Percentiles rank a stretch among this genome's conserved stretches.
These are phyloP conservation scores for Sarcophaga peregrina DNA, from an alignment of 1,140 invertebrate species.

Conservation along the genomic window DNA sequence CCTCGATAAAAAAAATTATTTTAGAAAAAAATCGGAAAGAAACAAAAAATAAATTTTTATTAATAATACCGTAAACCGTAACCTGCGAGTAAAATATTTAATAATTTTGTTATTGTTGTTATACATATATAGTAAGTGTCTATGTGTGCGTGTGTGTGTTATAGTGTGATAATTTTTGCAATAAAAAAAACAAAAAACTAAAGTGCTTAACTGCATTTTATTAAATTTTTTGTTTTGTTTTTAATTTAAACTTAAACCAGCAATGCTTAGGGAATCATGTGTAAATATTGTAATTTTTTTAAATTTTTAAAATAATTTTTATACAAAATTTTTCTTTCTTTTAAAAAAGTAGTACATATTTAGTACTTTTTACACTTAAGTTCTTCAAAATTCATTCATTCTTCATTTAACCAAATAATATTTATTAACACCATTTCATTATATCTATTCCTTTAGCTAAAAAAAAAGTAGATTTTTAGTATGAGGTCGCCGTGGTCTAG, in stretches of 20 bases:
- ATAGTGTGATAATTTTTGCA: background rate
- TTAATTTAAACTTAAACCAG: background rate
- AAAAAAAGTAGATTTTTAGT: too few relatives aligned
- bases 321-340: too few relatives aligned
- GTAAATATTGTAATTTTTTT: too few relatives aligned
- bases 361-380: too few relatives aligned
- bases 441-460: too few relatives aligned
- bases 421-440: too few relatives aligned
- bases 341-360: too few relatives aligned
- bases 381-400: too few relatives aligned
- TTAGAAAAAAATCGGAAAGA: background rate
- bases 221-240: background rate
- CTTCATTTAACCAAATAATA: too few relatives aligned
- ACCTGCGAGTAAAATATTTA: background rate
- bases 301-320: too few relatives aligned
- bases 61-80: background rate
- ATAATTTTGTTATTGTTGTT: slow-evolving; percentile 12
- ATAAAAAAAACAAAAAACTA: background rate
- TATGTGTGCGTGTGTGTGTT: slow-evolving; percentile 11
- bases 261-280: background rate
- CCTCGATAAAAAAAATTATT: background rate
- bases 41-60: background rate
- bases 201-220: background rate
- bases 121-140: slow-evolving; percentile 9
- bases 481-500: too few relatives aligned